Base-by-base conservation (phyloP, 2,888 invertebrate genomes). In the Chloroclysta siterata region DNA sequence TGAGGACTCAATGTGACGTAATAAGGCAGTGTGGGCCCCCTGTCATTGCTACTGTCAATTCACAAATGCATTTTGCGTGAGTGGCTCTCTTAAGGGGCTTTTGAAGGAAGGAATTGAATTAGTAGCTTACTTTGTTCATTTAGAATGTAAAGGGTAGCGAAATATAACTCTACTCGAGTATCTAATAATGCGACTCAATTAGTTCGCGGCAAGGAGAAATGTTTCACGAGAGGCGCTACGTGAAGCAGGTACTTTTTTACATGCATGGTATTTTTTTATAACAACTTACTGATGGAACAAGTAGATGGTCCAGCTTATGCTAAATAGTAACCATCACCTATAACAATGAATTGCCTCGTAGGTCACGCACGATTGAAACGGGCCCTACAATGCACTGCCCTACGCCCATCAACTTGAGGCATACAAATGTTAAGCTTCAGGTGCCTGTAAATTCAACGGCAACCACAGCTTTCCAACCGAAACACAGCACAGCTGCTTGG, bases 1-100 rank as follows among this genome's bases (percentile, higher is more conserved):
- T 81, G 75, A 72, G 69, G 39, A 60, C 72, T 79, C 81, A 79
- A 79, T 77, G 71, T 66, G 70, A 78, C 79, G 72, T 79, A 79
- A 81, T 85, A 85, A 84, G 54, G 46, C 78, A 80, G 80, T 84
- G 79, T 83, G 78, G 75, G 51, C 66, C 76, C 82, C 83, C 85
- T 85, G 86, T 85, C 81, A 82, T 76, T 68, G 81, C 83, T 77
- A 75, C 76, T 78, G 74, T 78, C 85, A 85, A 87, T 86, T 85
- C 81, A 68, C 66, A 73, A 83, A 82, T 81, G 81, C 82, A 85
- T 84, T 86, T 82, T 72, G 72, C 60, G 61, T 65, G 66, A 68
- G 66, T 66, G 68, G 63, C 11, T 64, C 60, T 61, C 59, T 64
- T 65, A 63, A 55, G 59, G 63, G 62, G 69, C 59, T 53, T 65